phyloP scores from a whole-genome alignment of 2,113 vertebrate species.

The Tringa solitaria region DNA sequence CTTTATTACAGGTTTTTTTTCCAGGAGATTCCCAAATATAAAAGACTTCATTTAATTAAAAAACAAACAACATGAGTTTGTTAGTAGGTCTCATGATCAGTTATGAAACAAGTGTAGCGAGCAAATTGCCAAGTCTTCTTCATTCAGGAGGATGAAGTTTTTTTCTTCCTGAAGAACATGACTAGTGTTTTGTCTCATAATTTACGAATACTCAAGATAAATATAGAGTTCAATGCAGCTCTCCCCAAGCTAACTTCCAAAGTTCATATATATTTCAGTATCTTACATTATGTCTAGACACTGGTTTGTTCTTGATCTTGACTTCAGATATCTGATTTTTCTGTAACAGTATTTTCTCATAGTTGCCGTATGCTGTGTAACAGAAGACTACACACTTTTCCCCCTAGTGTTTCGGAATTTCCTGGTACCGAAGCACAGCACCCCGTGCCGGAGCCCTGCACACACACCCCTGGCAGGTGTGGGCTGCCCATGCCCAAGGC shows the following conservation, averaged over 20 bases:
- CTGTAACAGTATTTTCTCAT: not conserved
- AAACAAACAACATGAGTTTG: not conserved
- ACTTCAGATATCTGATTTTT: not conserved
- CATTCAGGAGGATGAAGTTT: not conserved
- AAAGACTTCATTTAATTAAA: constrained; percentile 22
- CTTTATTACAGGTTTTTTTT: not conserved
- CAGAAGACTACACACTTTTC: not conserved
- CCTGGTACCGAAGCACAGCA: not conserved
- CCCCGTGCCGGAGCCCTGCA: fast-evolving
- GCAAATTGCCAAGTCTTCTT: not conserved
- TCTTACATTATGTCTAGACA: not conserved
- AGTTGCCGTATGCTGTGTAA: not conserved
- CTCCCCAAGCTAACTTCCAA: not conserved
- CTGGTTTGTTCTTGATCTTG: not conserved
- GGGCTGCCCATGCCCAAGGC: not conserved
- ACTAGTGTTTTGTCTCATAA: not conserved
- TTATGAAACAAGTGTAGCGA: not conserved
- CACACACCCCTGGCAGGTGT: not conserved
- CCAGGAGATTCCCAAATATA: constrained; percentile 2
- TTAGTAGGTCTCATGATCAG: not conserved
- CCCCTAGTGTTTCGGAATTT: not conserved
- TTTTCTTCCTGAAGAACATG: not conserved
- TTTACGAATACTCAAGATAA: not conserved
- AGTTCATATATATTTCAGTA: not conserved
- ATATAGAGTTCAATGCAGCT: not conserved